phyloP scores from a whole-genome alignment of 2,797 vertebrate species.

The Morelia viridis region DNA sequence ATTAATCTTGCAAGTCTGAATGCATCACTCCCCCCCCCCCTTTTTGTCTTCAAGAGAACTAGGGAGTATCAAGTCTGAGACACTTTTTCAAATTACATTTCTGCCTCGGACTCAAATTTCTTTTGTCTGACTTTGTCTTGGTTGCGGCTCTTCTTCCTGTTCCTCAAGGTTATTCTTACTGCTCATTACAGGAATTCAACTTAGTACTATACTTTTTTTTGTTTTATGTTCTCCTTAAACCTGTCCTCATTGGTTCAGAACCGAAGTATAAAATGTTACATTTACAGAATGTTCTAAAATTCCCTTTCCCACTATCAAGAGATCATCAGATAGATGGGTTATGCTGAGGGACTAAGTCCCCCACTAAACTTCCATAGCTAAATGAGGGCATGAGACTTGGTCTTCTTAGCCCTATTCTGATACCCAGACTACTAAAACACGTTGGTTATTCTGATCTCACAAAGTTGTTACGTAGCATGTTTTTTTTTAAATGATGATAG shows the following conservation, averaged over 20 bases:
- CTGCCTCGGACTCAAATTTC: too few relatives aligned
- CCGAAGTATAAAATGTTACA: not conserved
- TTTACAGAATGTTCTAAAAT: not conserved
- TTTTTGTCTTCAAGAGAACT: too few relatives aligned
- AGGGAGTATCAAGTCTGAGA: too few relatives aligned
- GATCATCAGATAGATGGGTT: not conserved
- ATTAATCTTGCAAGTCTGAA: too few relatives aligned
- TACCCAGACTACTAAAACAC: not conserved
- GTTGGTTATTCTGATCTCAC: not conserved
- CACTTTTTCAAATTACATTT: too few relatives aligned
- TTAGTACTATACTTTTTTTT: not conserved
- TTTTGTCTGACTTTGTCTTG: too few relatives aligned
- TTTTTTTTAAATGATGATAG: not conserved
- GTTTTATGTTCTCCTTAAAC: not conserved
- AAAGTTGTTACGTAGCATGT: not conserved
- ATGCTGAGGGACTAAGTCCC: not conserved
- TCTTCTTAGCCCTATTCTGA: not conserved
- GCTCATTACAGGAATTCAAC: not conserved
- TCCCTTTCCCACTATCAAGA: not conserved
- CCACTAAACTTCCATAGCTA: not conserved
- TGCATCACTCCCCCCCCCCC: too few relatives aligned
- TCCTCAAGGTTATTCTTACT: not conserved
- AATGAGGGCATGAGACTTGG: not conserved
- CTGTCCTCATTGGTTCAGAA: not conserved
- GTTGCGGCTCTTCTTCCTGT: too few relatives aligned